Evolutionary conservation across 64 coral and sea anemone species (phyloP).

Genomic region (Montipora sp.): DNA sequence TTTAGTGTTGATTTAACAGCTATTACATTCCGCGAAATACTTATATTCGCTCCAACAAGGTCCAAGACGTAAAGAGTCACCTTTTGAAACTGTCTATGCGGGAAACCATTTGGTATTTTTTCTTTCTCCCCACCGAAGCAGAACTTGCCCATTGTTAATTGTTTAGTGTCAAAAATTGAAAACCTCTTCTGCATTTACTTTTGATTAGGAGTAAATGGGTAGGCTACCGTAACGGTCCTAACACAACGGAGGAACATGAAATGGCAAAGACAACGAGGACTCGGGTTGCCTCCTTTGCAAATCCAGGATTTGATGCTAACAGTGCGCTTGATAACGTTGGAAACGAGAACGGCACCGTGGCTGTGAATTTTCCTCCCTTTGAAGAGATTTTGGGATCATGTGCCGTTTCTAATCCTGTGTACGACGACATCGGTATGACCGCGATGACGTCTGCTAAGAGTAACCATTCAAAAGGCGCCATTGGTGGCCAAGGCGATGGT

Average conservation of each 20-base stretch:
- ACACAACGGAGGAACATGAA: background rate
- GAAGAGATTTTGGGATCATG: background rate
- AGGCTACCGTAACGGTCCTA: background rate
- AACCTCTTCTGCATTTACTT: background rate
- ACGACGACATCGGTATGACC: conserved; percentile 8
- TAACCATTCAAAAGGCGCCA: background rate
- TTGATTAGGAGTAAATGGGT: background rate
- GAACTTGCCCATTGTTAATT: no score
- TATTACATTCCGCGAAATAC: no score
- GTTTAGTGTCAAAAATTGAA: no score
- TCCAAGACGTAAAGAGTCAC: no score
- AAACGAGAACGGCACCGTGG: background rate
- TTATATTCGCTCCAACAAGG: no score
- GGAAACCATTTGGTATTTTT: no score
- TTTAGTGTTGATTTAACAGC: no score
- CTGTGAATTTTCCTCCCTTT: conserved; percentile 9
- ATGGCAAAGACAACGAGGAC: background rate
- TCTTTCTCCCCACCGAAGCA: no score
- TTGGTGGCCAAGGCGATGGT: background rate
- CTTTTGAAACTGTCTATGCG: no score
- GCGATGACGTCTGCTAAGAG: background rate
- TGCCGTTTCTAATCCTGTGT: conserved; percentile 1
- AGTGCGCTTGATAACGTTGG: background rate
- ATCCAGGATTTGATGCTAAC: conserved; percentile 11
- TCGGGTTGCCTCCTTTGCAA: conserved; percentile 15